Conservation (phyloP, 2,113 vertebrate species). For the Semnornis frantzii region DNA sequence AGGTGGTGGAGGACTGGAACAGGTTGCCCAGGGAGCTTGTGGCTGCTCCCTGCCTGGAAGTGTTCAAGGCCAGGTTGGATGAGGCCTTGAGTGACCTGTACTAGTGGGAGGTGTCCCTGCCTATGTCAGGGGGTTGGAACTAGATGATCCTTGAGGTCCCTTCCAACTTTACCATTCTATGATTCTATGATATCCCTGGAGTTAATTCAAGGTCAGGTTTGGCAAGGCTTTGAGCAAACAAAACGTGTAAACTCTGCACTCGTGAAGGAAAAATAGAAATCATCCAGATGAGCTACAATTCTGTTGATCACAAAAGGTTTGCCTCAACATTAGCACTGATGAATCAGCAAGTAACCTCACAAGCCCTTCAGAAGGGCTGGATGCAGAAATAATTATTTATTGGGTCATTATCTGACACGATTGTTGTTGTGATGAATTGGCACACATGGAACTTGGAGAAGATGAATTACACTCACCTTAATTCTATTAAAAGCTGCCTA, state of each 20-base stretch:
- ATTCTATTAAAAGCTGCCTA: slow-evolving; percentile 46
- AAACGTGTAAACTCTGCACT: neutral
- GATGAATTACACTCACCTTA: slow-evolving; percentile 49
- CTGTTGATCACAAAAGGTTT: slow-evolving; percentile 16
- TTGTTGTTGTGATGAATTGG: slow-evolving; percentile 65
- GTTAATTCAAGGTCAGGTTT: too few relatives aligned
- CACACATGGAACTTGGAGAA: slow-evolving; percentile 22
- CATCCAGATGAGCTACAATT: neutral
- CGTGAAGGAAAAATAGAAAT: neutral
- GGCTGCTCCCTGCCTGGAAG: too few relatives aligned
- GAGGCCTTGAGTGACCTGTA: too few relatives aligned
- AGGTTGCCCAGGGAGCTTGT: too few relatives aligned
- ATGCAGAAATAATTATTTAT: slow-evolving; percentile 65
- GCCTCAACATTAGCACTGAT: slow-evolving; percentile 2
- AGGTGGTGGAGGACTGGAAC: too few relatives aligned
- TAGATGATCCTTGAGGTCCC: too few relatives aligned
- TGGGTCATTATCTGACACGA: slow-evolving; percentile 20
- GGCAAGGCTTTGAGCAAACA: neutral
- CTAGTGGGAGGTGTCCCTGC: too few relatives aligned
- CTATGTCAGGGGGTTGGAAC: too few relatives aligned
- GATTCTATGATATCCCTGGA: too few relatives aligned
- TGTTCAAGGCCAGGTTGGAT: too few relatives aligned
- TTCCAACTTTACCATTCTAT: too few relatives aligned
- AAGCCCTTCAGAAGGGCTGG: slow-evolving; percentile 9
- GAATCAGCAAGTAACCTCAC: slow-evolving; percentile 34